These are phyloP conservation scores for Odocoileus hemionus DNA, from an alignment of 2,113 vertebrate species.

Conservation along the genomic window DNA sequence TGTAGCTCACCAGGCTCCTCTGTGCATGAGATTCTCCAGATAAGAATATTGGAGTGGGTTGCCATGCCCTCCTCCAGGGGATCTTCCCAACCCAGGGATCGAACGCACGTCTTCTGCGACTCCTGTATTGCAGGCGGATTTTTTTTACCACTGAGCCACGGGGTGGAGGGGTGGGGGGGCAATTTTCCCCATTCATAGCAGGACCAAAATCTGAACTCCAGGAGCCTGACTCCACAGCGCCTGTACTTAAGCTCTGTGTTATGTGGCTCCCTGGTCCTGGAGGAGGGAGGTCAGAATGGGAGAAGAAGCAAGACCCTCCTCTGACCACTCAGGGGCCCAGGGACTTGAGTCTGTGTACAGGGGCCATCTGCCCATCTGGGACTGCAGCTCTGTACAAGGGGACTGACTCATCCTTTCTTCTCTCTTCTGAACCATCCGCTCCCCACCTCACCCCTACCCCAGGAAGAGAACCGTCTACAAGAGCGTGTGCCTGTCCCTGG, in stretches of 20 bases:
- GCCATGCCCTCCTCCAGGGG: background rate
- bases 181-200: background rate
- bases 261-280: background rate
- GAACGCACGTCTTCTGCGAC: background rate
- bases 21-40: background rate
- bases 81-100: background rate
- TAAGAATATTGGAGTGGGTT: background rate
- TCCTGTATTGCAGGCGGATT: background rate
- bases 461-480: slow-evolving; percentile 90
- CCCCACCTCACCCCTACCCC: background rate
- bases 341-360: background rate
- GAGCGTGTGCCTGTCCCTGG: slow-evolving; percentile 83
- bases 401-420: background rate
- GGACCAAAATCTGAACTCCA: background rate
- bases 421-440: background rate
- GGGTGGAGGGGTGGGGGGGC: rapidly evolving
- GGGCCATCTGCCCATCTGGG: background rate
- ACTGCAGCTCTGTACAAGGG: background rate
- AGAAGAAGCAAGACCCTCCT: background rate
- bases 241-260: too few relatives aligned
- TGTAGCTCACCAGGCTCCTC: background rate
- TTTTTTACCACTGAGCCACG: background rate
- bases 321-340: background rate
- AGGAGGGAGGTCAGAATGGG: background rate
- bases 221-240: background rate